phyloP scores from a whole-genome alignment of 2,113 vertebrate genomes.

The Mastomys coucha region DNA sequence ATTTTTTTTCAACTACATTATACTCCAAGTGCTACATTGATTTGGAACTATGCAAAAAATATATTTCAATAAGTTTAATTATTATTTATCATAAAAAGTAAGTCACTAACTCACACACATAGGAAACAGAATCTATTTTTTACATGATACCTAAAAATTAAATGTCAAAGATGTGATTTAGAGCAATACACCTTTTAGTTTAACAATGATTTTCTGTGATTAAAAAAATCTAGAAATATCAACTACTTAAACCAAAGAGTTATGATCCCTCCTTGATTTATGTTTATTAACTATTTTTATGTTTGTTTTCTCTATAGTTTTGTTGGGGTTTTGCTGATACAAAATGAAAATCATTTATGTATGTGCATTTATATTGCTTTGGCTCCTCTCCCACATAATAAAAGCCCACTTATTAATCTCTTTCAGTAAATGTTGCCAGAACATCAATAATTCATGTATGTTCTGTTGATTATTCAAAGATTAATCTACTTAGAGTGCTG shows the following conservation, averaged over 20 bases:
- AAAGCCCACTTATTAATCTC: not conserved
- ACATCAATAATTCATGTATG: not conserved
- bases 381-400: not conserved
- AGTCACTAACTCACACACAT: not conserved
- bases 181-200: not conserved
- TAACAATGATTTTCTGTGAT: not conserved
- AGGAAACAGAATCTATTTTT: not conserved
- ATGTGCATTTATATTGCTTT: not conserved
- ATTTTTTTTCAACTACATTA: not conserved
- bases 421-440: not conserved
- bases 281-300: not conserved
- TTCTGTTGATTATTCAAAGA: constrained; percentile 27
- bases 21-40: not conserved
- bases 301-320: not conserved
- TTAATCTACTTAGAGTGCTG: not conserved
- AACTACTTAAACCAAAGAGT: not conserved
- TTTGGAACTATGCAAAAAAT: not conserved
- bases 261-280: not conserved
- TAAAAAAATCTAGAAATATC: not conserved
- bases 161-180: not conserved
- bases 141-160: not conserved
- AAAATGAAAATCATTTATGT: not conserved
- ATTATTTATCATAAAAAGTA: not conserved
- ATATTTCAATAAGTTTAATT: not conserved
- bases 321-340: not conserved